Base-by-base conservation (phyloP, 2,113 vertebrate genomes). In the Crypturellus undulatus region DNA sequence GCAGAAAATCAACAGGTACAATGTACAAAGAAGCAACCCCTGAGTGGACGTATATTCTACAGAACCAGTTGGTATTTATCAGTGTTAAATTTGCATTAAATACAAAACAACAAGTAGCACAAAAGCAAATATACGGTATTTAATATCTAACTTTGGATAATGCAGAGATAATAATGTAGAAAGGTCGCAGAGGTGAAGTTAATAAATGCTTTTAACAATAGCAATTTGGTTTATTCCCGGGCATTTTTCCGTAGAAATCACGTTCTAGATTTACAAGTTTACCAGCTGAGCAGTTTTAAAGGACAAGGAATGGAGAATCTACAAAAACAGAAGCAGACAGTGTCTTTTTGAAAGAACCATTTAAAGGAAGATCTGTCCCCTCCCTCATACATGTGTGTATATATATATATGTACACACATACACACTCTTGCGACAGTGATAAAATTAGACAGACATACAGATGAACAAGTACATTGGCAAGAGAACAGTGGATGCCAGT, bases 1-100 rank as follows among this genome's bases (percentile, higher is more conserved):
- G 49, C 71, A 85, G 28, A 67, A 76, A 6, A 68, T 58, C 47
- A 94, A 67, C 79, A 94, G 79, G 91, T 94, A 95, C 36, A 72
- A 7, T 0, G 9, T 16, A 12, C 6, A 19, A 65, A 87, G 63
- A 32, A 72, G 24, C 22, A 72, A 76, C 67, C 54, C 54, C 36
- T 16, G 79, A 93, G 89, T 6, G 59, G 24, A 30, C 6, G 47
- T 10, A 24, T 42, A 5, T 79, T 77, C 43, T 38, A 72, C 40
- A 92, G 82, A 90, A 49, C 18, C 10, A 11, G 2, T n/a, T 54
- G 87, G 65, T 65, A 69, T 58, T 79, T 65, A 78, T 21, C 21
- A 26, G 5, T 52, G 75, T 26, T 75, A 89, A 84, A 81, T 36
- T 15, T 56, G 10, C 24, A 75, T 28, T 9, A 90, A 94, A 71